phyloP scores from a whole-genome alignment of 2,888 invertebrate genomes.

The Congeria kusceri region DNA sequence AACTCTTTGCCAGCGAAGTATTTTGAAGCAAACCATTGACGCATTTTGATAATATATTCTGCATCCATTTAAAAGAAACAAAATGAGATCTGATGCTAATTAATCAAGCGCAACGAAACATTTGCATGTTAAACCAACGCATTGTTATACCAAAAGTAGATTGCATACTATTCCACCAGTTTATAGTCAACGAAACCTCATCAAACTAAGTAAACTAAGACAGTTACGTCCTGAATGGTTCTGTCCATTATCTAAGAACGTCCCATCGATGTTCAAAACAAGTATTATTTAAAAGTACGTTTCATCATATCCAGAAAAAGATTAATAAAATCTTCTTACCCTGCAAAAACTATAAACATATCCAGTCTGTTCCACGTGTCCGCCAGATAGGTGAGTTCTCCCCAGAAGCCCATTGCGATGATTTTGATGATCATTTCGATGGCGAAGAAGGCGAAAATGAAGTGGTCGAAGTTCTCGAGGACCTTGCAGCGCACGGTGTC shows the following conservation, averaged over 20 bases:
- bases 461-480: constrained; percentile 96
- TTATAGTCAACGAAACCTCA: too few species aligned
- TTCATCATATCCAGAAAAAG: too few species aligned
- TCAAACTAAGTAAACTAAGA: too few species aligned
- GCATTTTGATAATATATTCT: constrained; percentile 28
- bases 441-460: constrained; percentile 99
- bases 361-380: constrained; percentile 99
- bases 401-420: constrained; percentile 97
- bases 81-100: constrained; percentile 3
- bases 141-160: too few species aligned
- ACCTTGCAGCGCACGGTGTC: constrained; percentile 86
- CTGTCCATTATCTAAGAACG: too few species aligned
- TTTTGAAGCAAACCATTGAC: constrained; percentile 13
- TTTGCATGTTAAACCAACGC: constrained; percentile 2
- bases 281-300: too few species aligned
- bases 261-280: too few species aligned
- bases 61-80: constrained; percentile 16
- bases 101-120: constrained; percentile 1
- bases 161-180: too few species aligned
- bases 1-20: constrained; percentile 29
- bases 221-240: too few species aligned
- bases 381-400: constrained; percentile 95
- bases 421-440: constrained; percentile 99
- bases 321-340: constrained; percentile 88
- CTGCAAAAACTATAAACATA: constrained; percentile 98